Evolutionary conservation across 2,113 vertebrate species (phyloP).

Genomic region (Lepus timidus): DNA sequence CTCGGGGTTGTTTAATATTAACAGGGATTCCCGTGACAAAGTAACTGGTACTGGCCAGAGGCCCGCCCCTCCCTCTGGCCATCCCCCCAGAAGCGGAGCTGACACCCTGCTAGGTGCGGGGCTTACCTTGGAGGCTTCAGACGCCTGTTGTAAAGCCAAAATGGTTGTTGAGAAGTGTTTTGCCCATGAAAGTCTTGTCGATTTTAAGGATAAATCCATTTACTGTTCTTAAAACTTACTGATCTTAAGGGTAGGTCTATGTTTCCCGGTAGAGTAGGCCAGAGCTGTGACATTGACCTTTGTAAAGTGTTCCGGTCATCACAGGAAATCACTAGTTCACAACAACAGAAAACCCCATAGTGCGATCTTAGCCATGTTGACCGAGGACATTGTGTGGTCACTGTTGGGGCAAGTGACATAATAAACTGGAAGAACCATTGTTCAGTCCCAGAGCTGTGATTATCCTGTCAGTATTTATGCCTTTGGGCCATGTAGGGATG

Average conservation of each 20-base stretch:
- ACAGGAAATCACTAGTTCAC: conserved; percentile 62
- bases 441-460: conserved; percentile 70
- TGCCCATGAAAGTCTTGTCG: background rate
- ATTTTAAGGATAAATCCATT: conserved; percentile 46
- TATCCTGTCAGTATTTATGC: conserved; percentile 35
- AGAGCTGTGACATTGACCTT: conserved; percentile 68
- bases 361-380: conserved; percentile 67
- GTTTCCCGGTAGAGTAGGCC: conserved; percentile 39
- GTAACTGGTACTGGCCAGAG: conserved; percentile 49
- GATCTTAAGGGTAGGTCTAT: conserved; percentile 30
- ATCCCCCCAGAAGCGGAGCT: background rate
- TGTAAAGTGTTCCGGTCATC: conserved; percentile 67
- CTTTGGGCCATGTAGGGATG: conserved; percentile 54
- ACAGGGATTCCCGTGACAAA: conserved; percentile 54
- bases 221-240: conserved; percentile 3
- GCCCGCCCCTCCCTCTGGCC: background rate
- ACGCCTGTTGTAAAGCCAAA: conserved; percentile 29
- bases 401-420: conserved; percentile 77
- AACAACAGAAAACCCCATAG: conserved; percentile 59
- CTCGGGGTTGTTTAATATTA: conserved; percentile 64
- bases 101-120: background rate
- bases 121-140: conserved; percentile 3
- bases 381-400: conserved; percentile 80
- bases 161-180: conserved; percentile 22
- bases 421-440: conserved; percentile 77